These are phyloP conservation scores for Carlito syrichta DNA, from an alignment of 2,113 vertebrate genomes.

Conservation along the genomic window DNA sequence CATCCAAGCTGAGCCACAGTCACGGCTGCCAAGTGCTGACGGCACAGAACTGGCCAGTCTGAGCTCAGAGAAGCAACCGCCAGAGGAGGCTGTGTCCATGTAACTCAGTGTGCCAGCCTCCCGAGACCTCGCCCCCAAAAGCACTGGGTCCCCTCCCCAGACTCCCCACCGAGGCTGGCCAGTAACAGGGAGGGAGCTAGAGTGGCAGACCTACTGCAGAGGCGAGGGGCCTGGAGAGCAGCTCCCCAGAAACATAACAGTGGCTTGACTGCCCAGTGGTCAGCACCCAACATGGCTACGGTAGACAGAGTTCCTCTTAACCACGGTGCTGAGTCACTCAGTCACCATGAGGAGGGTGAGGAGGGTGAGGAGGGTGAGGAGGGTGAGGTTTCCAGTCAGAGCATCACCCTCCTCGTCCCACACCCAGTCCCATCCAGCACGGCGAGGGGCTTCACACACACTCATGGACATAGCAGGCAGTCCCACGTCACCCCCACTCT, in stretches of 20 bases:
- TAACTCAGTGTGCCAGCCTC: not conserved
- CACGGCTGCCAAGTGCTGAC: conserved; percentile 80
- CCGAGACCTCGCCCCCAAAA: not conserved
- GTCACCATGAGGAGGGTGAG: no score
- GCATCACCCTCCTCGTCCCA: not conserved
- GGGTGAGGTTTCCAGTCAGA: not conserved
- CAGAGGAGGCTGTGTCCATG: not conserved
- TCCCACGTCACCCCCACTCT: not conserved
- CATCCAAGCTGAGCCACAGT: conserved; percentile 64
- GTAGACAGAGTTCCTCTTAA: not conserved
- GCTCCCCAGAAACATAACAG: not conserved
- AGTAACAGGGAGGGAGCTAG: no score
- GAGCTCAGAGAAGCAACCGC: not conserved
- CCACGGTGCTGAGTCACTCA: not conserved
- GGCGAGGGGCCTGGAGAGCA: not conserved
- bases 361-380: no score
- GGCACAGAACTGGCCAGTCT: conserved; percentile 53
- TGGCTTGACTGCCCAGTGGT: not conserved
- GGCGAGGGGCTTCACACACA: not conserved
- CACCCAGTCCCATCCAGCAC: not conserved
- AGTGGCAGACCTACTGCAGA: not conserved
- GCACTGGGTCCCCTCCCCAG: not conserved
- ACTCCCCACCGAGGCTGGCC: not conserved
- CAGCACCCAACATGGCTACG: not conserved
- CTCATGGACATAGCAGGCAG: not conserved